Evolutionary conservation across 2,113 vertebrate genomes (phyloP).

Genomic region (Carassius auratus): DNA sequence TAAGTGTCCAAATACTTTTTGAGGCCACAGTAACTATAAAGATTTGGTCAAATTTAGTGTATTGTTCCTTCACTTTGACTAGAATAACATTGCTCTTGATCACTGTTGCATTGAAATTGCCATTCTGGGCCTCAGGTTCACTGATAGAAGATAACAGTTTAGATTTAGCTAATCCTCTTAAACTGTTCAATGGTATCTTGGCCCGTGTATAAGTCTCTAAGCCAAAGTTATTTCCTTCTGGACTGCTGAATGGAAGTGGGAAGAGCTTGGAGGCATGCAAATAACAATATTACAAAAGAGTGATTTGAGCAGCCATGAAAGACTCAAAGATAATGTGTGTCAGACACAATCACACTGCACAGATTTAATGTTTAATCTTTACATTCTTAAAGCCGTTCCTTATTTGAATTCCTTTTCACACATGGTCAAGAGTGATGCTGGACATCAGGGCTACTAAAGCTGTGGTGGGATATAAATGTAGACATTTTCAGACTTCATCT

Average conservation of each 20-base stretch:
- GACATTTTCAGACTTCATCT: neutral
- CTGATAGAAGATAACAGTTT: slow-evolving; percentile 53
- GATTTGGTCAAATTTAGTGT: neutral
- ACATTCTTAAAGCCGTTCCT: neutral
- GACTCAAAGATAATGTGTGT: slow-evolving; percentile 14
- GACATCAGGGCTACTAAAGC: neutral
- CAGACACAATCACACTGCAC: slow-evolving; percentile 12
- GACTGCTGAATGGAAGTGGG: slow-evolving; percentile 55
- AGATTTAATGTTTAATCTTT: slow-evolving; percentile 10
- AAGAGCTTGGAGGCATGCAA: neutral
- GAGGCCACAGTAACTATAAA: neutral
- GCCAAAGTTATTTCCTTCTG: slow-evolving; percentile 68
- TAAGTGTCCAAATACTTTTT: neutral
- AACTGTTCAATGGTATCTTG: slow-evolving; percentile 53
- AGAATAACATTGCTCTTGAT: neutral
- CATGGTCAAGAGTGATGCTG: neutral
- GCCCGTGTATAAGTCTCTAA: slow-evolving; percentile 53
- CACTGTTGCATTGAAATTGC: neutral
- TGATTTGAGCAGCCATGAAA: slow-evolving; percentile 20
- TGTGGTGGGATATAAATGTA: neutral
- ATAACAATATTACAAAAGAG: slow-evolving; percentile 37
- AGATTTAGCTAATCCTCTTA: slow-evolving; percentile 67
- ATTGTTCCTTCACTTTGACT: neutral
- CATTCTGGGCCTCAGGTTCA: neutral
- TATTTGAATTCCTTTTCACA: neutral